These are phyloP conservation scores for Watsonalla binaria DNA, from an alignment of 2,888 invertebrate genomes.

Conservation along the genomic window DNA sequence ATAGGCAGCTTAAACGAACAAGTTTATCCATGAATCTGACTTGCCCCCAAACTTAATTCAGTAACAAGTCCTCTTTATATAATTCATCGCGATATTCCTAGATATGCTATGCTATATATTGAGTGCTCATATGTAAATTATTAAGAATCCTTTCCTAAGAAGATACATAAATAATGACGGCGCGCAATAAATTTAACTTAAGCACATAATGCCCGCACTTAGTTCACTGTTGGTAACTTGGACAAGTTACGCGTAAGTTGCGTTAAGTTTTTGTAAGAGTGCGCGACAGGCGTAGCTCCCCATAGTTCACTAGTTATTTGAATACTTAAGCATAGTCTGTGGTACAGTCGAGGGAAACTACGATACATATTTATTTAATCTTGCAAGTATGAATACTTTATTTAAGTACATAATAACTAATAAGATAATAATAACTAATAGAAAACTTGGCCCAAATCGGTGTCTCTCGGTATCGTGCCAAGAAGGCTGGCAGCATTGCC, in stretches of 20 bases:
- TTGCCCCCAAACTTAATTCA: too few species aligned
- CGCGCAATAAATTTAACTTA: constrained; percentile 44
- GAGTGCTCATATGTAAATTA: neutral
- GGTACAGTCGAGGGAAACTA: constrained; percentile 18
- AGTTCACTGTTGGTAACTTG: constrained; percentile 23
- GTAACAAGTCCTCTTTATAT: too few species aligned
- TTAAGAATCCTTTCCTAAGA: constrained; percentile 3
- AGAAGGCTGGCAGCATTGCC: too few species aligned
- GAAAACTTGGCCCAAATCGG: too few species aligned
- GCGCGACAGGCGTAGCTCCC: constrained; percentile 31
- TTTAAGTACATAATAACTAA: too few species aligned
- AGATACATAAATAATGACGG: constrained; percentile 42
- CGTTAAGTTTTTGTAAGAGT: constrained; percentile 40
- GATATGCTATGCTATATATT: too few species aligned
- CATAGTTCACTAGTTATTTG: constrained; percentile 37
- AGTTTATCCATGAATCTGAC: too few species aligned
- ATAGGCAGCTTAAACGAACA: too few species aligned
- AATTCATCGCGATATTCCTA: too few species aligned
- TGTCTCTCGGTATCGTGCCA: too few species aligned
- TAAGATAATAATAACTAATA: too few species aligned
- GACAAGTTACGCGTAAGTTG: constrained; percentile 26
- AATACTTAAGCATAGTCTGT: constrained; percentile 30
- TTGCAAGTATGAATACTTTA: too few species aligned
- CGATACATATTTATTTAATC: neutral
- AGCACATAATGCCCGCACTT: constrained; percentile 33